Evolutionary conservation across 2,888 invertebrate species (phyloP).

Genomic region (Limnephilus lunatus): DNA sequence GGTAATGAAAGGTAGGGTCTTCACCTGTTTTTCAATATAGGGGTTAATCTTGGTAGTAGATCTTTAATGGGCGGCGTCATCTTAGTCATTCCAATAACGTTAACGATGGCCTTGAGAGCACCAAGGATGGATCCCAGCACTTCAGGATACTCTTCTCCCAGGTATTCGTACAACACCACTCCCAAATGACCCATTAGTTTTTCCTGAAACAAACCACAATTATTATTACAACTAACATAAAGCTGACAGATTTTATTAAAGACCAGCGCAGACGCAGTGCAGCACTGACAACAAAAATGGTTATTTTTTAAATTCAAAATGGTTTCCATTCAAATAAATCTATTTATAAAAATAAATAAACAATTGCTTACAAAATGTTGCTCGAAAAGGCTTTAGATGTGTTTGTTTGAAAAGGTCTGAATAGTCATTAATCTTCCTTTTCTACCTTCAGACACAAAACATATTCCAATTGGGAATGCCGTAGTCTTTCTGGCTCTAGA

Average conservation of each 20-base stretch:
- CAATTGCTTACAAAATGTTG: no score
- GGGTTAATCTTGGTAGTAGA: conserved; percentile 95
- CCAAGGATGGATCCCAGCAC: conserved; percentile 98
- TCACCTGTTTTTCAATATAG: conserved; percentile 97
- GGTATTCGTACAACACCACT: conserved; percentile 98
- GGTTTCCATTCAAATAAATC: not conserved
- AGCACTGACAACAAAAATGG: not conserved
- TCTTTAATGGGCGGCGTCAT: conserved; percentile 99
- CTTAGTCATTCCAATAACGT: conserved; percentile 99
- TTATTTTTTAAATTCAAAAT: not conserved
- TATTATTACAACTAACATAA: not conserved
- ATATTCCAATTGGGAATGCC: no score
- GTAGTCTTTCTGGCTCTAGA: no score
- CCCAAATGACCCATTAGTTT: conserved; percentile 99
- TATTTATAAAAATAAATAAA: not conserved
- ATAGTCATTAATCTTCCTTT: no score
- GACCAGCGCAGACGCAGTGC: not conserved
- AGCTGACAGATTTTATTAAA: not conserved
- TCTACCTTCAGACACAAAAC: no score
- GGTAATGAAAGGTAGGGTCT: not conserved
- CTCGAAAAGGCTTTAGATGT: no score
- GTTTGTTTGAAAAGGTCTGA: no score
- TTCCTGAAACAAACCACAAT: conserved; percentile 79
- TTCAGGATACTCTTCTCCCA: conserved; percentile 99
- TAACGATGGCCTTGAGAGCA: conserved; percentile 99